phyloP scores from a whole-genome alignment of 2,113 vertebrate species.

The Forbesichthys papilliferus region DNA sequence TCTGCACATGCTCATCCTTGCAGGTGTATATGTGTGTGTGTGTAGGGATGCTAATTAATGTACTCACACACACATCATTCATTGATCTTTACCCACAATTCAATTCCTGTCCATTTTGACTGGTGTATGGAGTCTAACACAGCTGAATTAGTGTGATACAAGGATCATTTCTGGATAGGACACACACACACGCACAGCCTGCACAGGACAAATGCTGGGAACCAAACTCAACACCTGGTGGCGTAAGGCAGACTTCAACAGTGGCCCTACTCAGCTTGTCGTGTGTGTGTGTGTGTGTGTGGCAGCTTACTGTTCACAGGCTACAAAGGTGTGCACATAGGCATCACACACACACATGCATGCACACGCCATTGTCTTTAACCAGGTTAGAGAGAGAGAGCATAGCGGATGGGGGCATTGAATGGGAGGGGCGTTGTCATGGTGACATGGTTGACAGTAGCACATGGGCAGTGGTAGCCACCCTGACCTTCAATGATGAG shows the following conservation, averaged over 20 bases:
- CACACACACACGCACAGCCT: constrained; percentile 10
- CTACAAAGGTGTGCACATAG: background rate
- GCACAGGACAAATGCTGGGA: background rate
- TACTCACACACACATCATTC: no score
- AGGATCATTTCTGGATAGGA: background rate
- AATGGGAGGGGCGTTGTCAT: constrained; percentile 67
- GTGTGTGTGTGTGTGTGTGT: constrained; percentile 12
- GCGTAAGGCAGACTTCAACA: no score
- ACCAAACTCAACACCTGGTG: no score
- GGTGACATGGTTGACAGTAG: constrained; percentile 62
- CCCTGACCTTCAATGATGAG: constrained; percentile 66
- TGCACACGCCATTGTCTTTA: constrained; percentile 54
- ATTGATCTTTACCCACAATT: no score
- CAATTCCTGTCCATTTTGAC: no score
- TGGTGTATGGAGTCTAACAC: no score
- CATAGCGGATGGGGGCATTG: constrained; percentile 7
- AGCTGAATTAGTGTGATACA: no score
- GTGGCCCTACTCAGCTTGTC: background rate
- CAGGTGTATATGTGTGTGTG: background rate
- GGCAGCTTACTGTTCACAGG: constrained; percentile 28
- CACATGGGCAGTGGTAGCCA: constrained; percentile 46
- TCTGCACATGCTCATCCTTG: constrained; percentile 9
- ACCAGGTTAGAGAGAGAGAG: constrained; percentile 21
- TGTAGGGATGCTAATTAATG: constrained; percentile 5
- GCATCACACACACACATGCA: constrained; percentile 25